These are phyloP conservation scores for Scylla paramamosain DNA, from an alignment of 1,140 invertebrate genomes.

Conservation along the genomic window DNA sequence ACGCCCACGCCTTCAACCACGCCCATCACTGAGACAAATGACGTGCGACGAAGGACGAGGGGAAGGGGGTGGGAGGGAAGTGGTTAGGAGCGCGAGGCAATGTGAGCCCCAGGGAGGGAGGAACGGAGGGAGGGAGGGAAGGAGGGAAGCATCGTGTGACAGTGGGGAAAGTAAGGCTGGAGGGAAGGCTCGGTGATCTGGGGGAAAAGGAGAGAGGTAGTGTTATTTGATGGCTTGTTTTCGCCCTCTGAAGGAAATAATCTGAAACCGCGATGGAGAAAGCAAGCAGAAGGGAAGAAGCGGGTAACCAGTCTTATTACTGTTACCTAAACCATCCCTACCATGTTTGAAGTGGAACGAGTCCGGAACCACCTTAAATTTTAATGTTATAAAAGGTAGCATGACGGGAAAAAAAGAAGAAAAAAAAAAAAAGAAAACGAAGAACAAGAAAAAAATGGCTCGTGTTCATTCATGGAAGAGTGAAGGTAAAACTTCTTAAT, in stretches of 20 bases:
- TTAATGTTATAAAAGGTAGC: no score
- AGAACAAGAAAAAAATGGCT: not conserved
- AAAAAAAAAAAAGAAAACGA: not conserved
- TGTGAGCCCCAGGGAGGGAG: no score
- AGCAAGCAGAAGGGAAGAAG: no score
- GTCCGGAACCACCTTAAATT: no score
- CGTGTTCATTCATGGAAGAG: not conserved
- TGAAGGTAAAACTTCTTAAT: not conserved
- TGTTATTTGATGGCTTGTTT: no score
- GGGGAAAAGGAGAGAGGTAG: not conserved
- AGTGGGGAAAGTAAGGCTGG: not conserved
- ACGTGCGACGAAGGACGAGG: not conserved
- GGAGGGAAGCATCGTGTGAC: not conserved
- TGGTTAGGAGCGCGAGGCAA: not conserved
- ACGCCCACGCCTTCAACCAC: not conserved
- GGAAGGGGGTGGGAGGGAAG: not conserved
- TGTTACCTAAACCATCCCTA: no score
- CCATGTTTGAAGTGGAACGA: no score
- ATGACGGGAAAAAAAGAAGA: not conserved
- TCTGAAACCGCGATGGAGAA: no score
- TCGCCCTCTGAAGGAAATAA: no score
- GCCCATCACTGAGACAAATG: not conserved
- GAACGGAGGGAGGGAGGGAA: not conserved
- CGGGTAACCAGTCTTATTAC: no score
- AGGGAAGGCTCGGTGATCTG: not conserved